Base-by-base conservation (phyloP, 92 coral and sea anemone genomes). In the Zoanthus gigantus region DNA sequence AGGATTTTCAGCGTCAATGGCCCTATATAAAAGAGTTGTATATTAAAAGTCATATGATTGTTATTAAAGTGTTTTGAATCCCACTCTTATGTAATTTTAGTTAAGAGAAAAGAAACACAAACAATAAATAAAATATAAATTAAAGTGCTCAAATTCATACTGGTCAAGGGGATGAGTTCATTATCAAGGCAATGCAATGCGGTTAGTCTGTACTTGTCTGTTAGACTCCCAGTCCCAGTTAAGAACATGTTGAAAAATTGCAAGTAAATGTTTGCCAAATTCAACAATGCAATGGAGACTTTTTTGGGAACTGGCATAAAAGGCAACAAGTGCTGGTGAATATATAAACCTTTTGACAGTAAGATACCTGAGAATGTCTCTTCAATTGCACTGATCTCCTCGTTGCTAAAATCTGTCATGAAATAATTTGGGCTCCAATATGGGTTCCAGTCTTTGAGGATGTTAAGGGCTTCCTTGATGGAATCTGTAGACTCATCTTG, bases 231-330 rank as follows among this genome's bases (percentile, higher is more conserved):
- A 91, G 4, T 65, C 79, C 76, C 89, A 50, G 89, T 18, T 28
- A 17, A 28, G 89, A 17, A 88, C 34, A 61, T 91, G 79, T 30
- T 48, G 68, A 72, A 87, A 82, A 72, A 83, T 83, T 66, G 93
- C 74, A 48, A 91, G 58, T 50, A 50, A 50, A 7, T 50, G 56
- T 50, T 50, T 13, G 14, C 11, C 11, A 58, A 58, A 58, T 13
- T 58, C 66, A 31, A 72, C n/a, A 72, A 72, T 31, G 42, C 44
- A 72, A 72, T 16, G 13, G 6, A 32, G 76, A 28, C 31, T 31
- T 72, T 72, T 31, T 31, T 34, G 31, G 18, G 47, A 45, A 72
- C 48, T 14, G 47, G n/a, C 7, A 29, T 32, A 12, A 72, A 45
- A 72, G 47, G 46, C 76, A 11, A 71, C 37, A 10, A 71, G 47